Percentiles rank a stretch among this genome's conserved stretches.
phyloP scores from a whole-genome alignment of 2,888 invertebrate genomes.

The Andrena minutula region DNA sequence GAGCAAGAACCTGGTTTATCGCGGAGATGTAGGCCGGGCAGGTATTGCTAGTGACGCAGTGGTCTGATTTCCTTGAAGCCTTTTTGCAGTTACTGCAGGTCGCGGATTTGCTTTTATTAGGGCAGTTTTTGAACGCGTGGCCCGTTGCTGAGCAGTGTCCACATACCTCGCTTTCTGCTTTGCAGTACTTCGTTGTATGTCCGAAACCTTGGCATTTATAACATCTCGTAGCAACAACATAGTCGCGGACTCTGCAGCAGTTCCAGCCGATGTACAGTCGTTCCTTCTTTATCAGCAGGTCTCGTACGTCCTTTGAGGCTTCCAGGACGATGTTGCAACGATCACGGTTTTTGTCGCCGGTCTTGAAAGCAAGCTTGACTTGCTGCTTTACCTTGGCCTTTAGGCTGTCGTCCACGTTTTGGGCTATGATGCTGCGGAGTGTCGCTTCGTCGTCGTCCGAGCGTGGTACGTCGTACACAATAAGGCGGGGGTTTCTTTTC shows the following conservation, averaged over 20 bases:
- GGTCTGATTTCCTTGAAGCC: background rate
- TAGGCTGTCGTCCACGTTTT: slow-evolving; percentile 6
- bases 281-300: background rate
- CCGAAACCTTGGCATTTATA: slow-evolving; percentile 32
- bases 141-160: background rate
- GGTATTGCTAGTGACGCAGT: too few relatives aligned
- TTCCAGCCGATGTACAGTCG: slow-evolving; percentile 28
- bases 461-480: slow-evolving; percentile 1
- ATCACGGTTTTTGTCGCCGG: background rate
- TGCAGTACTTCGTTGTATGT: slow-evolving; percentile 21
- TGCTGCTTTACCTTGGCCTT: background rate
- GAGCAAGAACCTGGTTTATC: background rate
- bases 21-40: too few relatives aligned
- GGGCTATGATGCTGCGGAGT: background rate
- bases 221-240: slow-evolving; percentile 1
- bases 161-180: background rate
- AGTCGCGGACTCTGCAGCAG: slow-evolving; percentile 30
- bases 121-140: background rate
- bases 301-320: background rate
- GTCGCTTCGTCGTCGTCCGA: background rate
- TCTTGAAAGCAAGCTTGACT: background rate
- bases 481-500: slow-evolving; percentile 5
- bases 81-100: background rate
- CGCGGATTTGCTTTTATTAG: background rate
- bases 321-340: slow-evolving; percentile 1